A percentile compares a stretch with the other conserved stretches of the same genome.
Conservation (phyloP, 2,888 invertebrate species). For the Auanema freiburgensis region DNA sequence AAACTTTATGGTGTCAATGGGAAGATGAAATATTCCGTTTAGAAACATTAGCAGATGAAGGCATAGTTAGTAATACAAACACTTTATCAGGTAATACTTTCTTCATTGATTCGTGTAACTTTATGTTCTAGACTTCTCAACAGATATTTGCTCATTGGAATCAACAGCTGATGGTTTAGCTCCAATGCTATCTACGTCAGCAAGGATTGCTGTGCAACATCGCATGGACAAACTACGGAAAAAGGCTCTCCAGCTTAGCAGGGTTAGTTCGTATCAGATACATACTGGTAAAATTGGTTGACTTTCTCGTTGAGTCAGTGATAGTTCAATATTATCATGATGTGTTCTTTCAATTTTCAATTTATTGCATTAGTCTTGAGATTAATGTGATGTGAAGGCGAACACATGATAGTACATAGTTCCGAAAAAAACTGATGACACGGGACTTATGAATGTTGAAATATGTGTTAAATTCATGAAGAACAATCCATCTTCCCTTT, state of each 20-base stretch:
- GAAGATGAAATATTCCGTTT: slow-evolving; percentile 33
- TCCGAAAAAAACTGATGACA: too few relatives aligned
- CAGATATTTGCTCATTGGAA: slow-evolving; percentile 16
- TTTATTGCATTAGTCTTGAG: too few relatives aligned
- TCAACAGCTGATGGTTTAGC: slow-evolving; percentile 42
- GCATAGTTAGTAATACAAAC: slow-evolving; percentile 18
- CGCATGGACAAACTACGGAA: slow-evolving; percentile 43
- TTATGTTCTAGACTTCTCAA: not conserved
- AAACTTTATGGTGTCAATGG: slow-evolving; percentile 43
- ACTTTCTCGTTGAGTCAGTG: too few relatives aligned
- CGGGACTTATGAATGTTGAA: too few relatives aligned
- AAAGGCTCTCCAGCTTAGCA: slow-evolving; percentile 32
- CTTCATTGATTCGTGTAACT: not conserved
- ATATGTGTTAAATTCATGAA: too few relatives aligned
- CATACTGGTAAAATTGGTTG: too few relatives aligned
- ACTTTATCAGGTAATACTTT: slow-evolving; percentile 17
- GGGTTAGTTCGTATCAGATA: slow-evolving; percentile 24
- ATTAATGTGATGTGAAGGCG: too few relatives aligned
- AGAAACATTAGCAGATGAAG: slow-evolving; percentile 35
- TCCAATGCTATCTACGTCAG: slow-evolving; percentile 42
- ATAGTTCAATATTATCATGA: not conserved
- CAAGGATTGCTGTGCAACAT: slow-evolving; percentile 43
- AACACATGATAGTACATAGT: too few relatives aligned
- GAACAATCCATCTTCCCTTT: too few relatives aligned
- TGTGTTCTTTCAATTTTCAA: not conserved